Base-by-base conservation (phyloP, 2,888 invertebrate genomes). In the Stenurella melanura region DNA sequence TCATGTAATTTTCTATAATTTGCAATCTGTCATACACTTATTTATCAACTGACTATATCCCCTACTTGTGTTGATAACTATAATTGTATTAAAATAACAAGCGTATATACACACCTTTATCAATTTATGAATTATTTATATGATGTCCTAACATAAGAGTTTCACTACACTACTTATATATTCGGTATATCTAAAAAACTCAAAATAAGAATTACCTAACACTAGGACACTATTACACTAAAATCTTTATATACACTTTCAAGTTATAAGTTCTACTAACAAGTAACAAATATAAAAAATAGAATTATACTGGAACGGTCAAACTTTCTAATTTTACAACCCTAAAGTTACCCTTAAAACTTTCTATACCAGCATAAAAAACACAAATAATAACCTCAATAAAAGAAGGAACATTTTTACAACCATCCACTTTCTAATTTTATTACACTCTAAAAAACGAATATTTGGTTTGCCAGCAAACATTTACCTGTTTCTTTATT, bases 301-400 rank as follows among this genome's bases (percentile, higher is more conserved):
- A 38, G 1, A 34, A 15, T 34, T 34, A 21, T 38, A 9, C 6
- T 19, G 6, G 19, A 26, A 34, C n/a, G 56, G 60, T 57, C 56
- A 73, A 80, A 83, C 85, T 85, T 85, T 85, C 85, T 84, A 83
- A 81, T 85, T 85, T 84, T 81, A 83, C 83, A 83, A 80, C 83
- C 82, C 82, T 72, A 73, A 66, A 63, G 26, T 56, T 38, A 63
- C 38, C 69, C 17, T 21, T 76, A 68, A 72, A 75, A 80, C 80
- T 82, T 82, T 82, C 82, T 81, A 78, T 75, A 74, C 60, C 30
- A 64, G 17, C 67, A 12, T 78, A 78, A 78, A 74, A 78, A 77
- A 70, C 73, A 61, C 66, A 69, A 73, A 72, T 71, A 71, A 71
- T 74, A 71, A 72, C 26, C 60, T 38, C 56, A 63, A 72, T 54